Base-by-base conservation (phyloP, 2,888 invertebrate species). In the Adineta ricciae region DNA sequence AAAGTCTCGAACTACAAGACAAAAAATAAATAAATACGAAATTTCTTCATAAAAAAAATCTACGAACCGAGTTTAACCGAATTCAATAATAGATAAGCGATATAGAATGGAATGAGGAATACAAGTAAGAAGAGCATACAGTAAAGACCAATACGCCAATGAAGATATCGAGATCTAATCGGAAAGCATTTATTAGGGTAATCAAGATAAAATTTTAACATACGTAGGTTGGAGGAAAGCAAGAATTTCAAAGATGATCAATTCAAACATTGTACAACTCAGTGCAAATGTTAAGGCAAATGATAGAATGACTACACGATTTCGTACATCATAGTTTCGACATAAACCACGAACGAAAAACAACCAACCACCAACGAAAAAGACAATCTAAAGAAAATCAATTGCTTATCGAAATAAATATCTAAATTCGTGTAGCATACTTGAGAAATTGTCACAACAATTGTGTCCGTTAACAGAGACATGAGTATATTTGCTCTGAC, bases 201-300 rank as follows among this genome's bases (percentile, higher is more conserved):
- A 46, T 46, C 5, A 46, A 46, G 46, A 46, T 46, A 46, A 46
- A 46, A 46, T 46, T 46, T 46, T 46, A 11, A 46, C 89, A 88
- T 93, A 97, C 94, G 94, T 95, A 36, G 95, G 93, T 90, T 97
- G 96, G 87, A 99, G 92, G 87, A 97, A 93, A 50, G 95, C 97
- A 86, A 97, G 92, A 87, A 99, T 99, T 92, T 99, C 99, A 92
- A 99, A 99, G 89, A 99, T 99, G 86, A 99, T 98, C 86, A 99
- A 92, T 90, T 99, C 98, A 91, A 99, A 99, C 96, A 99, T 96
- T 3, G 97, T 96, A 89, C 98, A 96, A 41, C 98, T 98, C 27
- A 99, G 92, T 0, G 98, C 94, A 90, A 99, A 96, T 54, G 97
- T 99, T 46, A 94, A 93, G 0, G 98, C 97, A 91, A 99, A 99